Evolutionary conservation across 2,113 vertebrate species (phyloP), one percentile per base, ranked within the genome.

Genomic region (Rhinopomastus cyanomelas): DNA sequence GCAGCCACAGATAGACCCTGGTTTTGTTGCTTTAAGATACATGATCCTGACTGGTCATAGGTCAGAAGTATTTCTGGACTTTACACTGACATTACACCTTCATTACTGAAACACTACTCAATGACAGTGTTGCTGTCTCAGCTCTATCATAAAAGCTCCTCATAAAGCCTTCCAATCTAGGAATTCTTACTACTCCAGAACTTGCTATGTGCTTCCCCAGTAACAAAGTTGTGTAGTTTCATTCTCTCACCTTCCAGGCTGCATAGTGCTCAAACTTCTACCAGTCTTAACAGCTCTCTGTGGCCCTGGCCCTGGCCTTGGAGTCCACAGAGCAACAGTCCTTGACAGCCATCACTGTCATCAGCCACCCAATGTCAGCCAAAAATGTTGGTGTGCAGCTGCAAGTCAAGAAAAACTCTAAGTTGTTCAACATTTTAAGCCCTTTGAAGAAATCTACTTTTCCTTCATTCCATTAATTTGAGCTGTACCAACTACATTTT

Each of bases 21-120:
- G 42, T 36, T 85, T 86, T 92, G 87, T 76, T 69, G 74, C 91
- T 94, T 96, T 94, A 92, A 94, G 92, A 92, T 76, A 95, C 71
- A 37, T 30, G 87, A 94, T 92, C 84, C 66, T 55, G 92, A 29
- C 69, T 56, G 81, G 84, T 85, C 94, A 94, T 68, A 93, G 89
- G 94, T 95, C 95, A 92, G 49, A 88, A 81, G 91, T 92, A 95
- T 96, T 96, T 86, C 94, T 95, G 94, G 91, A 94, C 94, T 96
- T 95, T 87, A 76, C 71, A 89, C 95, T 91, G 92, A 85, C 85
- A 68, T 92, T 95, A 90, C 76, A 79, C 84, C 81, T 92, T 79
- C 87, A 69, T 90, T 42, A 92, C 71, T 55, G 87, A 81, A 90
- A 69, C 3, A 3, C 78, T 82, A 87, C 87, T 89, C 91, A 94